A percentile compares a stretch with the other conserved stretches of the same genome.
Evolutionary conservation across 2,888 invertebrate species (phyloP).

Genomic region (Machimus rusticus): DNA sequence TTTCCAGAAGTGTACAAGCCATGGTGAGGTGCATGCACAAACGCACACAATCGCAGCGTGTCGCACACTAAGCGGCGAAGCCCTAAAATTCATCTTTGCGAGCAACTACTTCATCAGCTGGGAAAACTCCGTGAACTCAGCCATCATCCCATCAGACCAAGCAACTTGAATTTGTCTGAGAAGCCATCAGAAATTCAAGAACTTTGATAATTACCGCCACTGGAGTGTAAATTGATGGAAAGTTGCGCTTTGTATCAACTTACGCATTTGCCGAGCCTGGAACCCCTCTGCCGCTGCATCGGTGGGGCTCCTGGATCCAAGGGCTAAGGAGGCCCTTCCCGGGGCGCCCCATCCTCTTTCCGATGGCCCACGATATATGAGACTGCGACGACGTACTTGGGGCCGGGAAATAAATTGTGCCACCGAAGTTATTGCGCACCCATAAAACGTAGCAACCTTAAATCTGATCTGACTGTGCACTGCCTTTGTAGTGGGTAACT

Average conservation of each 20-base stretch:
- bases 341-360: background rate
- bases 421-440: constrained; percentile 26
- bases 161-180: constrained; percentile 29
- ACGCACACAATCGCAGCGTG: background rate
- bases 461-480: background rate
- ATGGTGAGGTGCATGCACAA: background rate
- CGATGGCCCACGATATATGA: background rate
- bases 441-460: constrained; percentile 17
- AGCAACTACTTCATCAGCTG: constrained; percentile 15
- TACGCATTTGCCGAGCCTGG: constrained; percentile 12
- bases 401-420: constrained; percentile 13
- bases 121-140: background rate
- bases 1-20: constrained; percentile 17
- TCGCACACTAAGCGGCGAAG: background rate
- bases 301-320: background rate
- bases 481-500: constrained; percentile 1
- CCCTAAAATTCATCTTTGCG: background rate
- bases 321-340: background rate
- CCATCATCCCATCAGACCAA: background rate
- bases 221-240: constrained; percentile 35
- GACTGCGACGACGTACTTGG: background rate
- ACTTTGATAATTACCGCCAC: constrained; percentile 37
- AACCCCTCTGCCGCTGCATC: background rate
- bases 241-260: constrained; percentile 39
- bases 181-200: constrained; percentile 38